Evolutionary conservation across 2,797 vertebrate genomes (phyloP).

Genomic region (Muscicapa comitata): DNA sequence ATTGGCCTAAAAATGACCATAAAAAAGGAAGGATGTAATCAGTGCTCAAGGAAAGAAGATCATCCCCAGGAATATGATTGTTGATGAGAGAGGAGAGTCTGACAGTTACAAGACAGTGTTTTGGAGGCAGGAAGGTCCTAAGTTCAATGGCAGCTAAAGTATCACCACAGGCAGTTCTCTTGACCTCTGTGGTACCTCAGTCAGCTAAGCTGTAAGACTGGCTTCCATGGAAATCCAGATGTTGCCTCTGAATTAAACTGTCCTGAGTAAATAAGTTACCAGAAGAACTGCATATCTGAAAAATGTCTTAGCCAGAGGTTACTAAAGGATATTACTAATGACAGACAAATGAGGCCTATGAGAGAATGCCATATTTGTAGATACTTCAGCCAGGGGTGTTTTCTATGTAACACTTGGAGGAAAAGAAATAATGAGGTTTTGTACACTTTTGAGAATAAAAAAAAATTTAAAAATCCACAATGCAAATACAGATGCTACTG

Average conservation of each 20-base stretch:
- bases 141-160: constrained; percentile 51
- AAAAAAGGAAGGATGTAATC: constrained; percentile 34
- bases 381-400: neutral
- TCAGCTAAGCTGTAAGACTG: constrained; percentile 70
- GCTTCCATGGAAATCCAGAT: constrained; percentile 70
- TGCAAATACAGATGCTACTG: neutral
- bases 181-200: constrained; percentile 68
- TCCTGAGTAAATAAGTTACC: constrained; percentile 72
- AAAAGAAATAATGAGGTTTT: neutral
- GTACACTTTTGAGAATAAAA: neutral
- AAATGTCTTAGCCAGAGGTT: constrained; percentile 56
- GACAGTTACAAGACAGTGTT: constrained; percentile 13
- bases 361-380: constrained; percentile 13
- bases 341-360: constrained; percentile 32
- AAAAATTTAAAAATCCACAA: neutral
- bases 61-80: constrained; percentile 31
- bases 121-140: constrained; percentile 45
- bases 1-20: neutral
- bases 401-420: neutral
- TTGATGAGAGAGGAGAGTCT: neutral
- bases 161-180: constrained; percentile 70
- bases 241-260: constrained; percentile 58
- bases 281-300: constrained; percentile 62
- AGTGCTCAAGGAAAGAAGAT: neutral
- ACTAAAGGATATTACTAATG: constrained; percentile 46